These are phyloP conservation scores for Sceloporus tristichus DNA, from an alignment of 2,113 vertebrate species.

Conservation along the genomic window DNA sequence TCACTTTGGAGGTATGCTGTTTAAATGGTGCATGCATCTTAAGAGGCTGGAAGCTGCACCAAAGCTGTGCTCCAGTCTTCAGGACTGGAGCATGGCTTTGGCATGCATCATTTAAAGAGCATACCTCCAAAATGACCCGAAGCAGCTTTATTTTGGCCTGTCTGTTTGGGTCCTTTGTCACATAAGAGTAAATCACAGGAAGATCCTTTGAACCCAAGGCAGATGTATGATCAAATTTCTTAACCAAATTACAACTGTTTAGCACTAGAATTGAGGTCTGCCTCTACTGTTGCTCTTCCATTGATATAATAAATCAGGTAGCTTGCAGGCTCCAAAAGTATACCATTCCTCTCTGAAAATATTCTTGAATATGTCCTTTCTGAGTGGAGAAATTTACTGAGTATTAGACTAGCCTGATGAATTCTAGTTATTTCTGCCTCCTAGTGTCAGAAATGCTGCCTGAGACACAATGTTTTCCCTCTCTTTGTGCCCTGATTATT, in stretches of 20 bases:
- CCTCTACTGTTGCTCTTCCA: not conserved
- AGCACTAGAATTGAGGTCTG: not conserved
- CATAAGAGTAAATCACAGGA: not conserved
- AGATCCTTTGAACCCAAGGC: not conserved
- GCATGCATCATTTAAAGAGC: too few relatives aligned
- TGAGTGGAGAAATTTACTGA: not conserved
- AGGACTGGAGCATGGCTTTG: too few relatives aligned
- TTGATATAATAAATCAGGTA: too few relatives aligned
- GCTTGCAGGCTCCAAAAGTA: not conserved
- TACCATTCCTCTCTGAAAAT: not conserved
- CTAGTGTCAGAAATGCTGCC: not conserved
- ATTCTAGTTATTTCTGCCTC: too few relatives aligned
- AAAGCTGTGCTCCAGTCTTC: too few relatives aligned
- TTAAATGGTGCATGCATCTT: too few relatives aligned
- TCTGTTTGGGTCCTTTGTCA: too few relatives aligned
- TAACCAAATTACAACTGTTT: not conserved
- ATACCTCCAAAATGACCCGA: too few relatives aligned
- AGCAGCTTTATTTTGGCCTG: too few relatives aligned
- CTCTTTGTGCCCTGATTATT: slow-evolving; percentile 2
- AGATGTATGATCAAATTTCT: not conserved
- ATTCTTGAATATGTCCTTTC: not conserved
- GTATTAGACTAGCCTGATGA: too few relatives aligned
- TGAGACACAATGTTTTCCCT: not conserved
- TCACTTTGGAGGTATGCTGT: too few relatives aligned
- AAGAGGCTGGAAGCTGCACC: too few relatives aligned